Base-by-base conservation (phyloP, 2,888 invertebrate genomes). In the Bruchidius siliquastri region DNA sequence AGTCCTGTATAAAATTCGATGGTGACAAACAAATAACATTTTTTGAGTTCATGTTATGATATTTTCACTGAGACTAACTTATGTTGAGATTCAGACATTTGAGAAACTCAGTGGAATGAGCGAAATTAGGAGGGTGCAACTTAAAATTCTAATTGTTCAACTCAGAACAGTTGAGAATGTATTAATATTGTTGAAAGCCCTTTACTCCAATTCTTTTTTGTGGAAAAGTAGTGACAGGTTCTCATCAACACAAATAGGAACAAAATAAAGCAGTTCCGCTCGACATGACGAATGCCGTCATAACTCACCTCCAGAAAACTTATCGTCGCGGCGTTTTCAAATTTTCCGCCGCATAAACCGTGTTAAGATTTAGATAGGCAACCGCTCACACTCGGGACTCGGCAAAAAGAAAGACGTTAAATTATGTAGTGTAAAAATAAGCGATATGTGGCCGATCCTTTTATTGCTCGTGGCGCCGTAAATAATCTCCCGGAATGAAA, bases 351-450 rank as follows among this genome's bases (percentile, higher is more conserved):
- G 83, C 82, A 84, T 84, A 84, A 84, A 84, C 81, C 82, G 80
- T 83, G 80, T 84, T 83, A 83, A 83, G 83, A 82, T 83, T 83
- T 83, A 82, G 82, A 81, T 81, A 81, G 79, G 81, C 81, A 75
- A 79, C 80, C 80, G 76, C 74, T 77, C 76, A 77, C 80, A 80
- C 80, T 77, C 79, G 77, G 75, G 75, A 76, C 77, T 76, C 73
- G 76, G 78, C 75, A 77, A 76, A 77, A 79, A 79, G 79, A 81
- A 81, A 79, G 81, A 79, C 81, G 77, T 81, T 84, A 84, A 85
- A 83, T 85, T 84, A 84, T 84, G 83, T 82, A 83, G 84, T 85
- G 84, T 83, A 85, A 84, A 84, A 84, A 84, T 83, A 84, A 83
- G 83, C 84, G 84, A 84, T 85, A 84, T 84, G 84, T 84, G 83